Conservation (phyloP, 30 jellyfish, hydroid and myxozoan genomes). For the Calvadosia cruxmelitensis region DNA sequence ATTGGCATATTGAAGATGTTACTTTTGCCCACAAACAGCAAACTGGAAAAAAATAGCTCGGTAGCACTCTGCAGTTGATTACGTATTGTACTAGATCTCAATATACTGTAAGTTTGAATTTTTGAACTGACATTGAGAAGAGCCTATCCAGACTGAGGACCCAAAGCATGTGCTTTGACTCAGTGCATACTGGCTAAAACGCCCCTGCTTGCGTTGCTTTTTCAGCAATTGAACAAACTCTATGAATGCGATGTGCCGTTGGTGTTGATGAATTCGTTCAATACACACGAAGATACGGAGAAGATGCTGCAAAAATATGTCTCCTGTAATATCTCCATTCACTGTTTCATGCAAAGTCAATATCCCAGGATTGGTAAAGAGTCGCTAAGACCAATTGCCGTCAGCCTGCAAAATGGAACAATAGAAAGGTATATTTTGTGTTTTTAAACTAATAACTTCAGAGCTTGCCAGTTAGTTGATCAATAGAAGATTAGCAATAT, state of each 20-base stretch:
- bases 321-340: slow-evolving; percentile 32
- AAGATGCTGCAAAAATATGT: slow-evolving; percentile 54
- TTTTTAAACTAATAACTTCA: too few relatives aligned
- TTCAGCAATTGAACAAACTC: slow-evolving; percentile 59
- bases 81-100: too few relatives aligned
- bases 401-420: slow-evolving; percentile 18
- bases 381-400: slow-evolving; percentile 63
- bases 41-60: too few relatives aligned
- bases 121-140: too few relatives aligned
- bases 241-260: slow-evolving; percentile 75
- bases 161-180: too few relatives aligned
- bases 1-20: too few relatives aligned
- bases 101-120: too few relatives aligned
- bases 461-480: too few relatives aligned
- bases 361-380: slow-evolving; percentile 82
- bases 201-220: not conserved
- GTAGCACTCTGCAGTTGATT: too few relatives aligned
- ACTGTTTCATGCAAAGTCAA: slow-evolving; percentile 80
- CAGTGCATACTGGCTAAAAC: not conserved
- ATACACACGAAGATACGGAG: slow-evolving; percentile 70
- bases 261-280: slow-evolving; percentile 86
- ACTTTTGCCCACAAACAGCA: too few relatives aligned
- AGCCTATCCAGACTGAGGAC: too few relatives aligned
- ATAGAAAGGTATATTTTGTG: slow-evolving; percentile 50
- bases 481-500: not conserved